These are phyloP conservation scores for Hippocampus zosterae DNA, from an alignment of 2,113 vertebrate species.

Conservation along the genomic window DNA sequence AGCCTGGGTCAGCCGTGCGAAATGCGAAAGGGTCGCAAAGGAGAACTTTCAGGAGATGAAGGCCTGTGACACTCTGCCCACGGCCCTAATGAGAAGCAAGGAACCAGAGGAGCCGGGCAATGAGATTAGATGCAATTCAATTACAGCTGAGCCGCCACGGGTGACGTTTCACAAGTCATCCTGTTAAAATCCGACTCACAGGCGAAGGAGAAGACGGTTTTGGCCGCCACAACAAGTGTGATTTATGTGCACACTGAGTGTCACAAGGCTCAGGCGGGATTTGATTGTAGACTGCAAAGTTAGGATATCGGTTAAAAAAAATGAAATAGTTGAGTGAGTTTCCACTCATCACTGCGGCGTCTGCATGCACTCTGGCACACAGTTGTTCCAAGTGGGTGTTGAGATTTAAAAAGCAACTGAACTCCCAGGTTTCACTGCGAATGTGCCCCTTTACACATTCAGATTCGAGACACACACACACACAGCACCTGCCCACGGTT, in stretches of 20 bases:
- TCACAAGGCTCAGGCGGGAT: constrained; percentile 43
- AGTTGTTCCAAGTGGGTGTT: constrained; percentile 33
- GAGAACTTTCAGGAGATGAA: constrained; percentile 31
- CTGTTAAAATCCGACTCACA: constrained; percentile 71
- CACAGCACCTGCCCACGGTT: constrained; percentile 3
- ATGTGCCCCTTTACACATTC: background rate
- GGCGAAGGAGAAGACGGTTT: constrained; percentile 44
- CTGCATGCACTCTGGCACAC: constrained; percentile 21
- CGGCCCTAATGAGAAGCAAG: constrained; percentile 68
- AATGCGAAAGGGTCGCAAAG: constrained; percentile 25
- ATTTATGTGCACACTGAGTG: constrained; percentile 40
- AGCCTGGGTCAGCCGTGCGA: constrained; percentile 42
- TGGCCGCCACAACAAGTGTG: constrained; percentile 40
- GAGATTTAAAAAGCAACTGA: constrained; percentile 30
- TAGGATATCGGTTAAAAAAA: constrained; percentile 36
- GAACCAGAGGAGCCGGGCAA: constrained; percentile 65
- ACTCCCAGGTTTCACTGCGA: constrained; percentile 4
- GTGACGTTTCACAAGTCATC: constrained; percentile 75
- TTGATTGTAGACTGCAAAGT: constrained; percentile 37
- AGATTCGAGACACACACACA: background rate
- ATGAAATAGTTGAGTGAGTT: constrained; percentile 43
- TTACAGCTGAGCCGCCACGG: constrained; percentile 71
- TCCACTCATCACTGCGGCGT: constrained; percentile 31
- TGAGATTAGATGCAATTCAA: constrained; percentile 79
- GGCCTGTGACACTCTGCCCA: constrained; percentile 50